Evolutionary conservation across 2,113 vertebrate genomes (phyloP).

Genomic region (Noturus placidus): DNA sequence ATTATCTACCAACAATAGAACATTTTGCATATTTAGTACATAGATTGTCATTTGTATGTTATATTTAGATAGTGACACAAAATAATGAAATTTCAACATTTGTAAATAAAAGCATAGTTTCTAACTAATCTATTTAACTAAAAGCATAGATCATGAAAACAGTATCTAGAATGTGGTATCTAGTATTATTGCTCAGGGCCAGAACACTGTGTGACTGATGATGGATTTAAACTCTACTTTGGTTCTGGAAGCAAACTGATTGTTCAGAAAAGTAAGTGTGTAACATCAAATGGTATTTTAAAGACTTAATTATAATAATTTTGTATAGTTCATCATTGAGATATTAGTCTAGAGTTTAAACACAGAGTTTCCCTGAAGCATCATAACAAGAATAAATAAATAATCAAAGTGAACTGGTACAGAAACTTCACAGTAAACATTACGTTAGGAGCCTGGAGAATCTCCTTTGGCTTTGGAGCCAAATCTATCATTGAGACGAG

Average conservation of each 20-base stretch:
- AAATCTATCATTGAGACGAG: slow-evolving; percentile 33
- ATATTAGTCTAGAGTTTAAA: not conserved
- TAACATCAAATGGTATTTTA: not conserved
- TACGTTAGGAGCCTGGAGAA: not conserved
- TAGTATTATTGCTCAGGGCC: slow-evolving; percentile 13
- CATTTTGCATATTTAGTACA: not conserved
- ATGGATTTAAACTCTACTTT: slow-evolving; percentile 17
- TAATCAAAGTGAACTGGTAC: not conserved
- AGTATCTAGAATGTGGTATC: not conserved
- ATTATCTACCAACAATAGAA: not conserved
- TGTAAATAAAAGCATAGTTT: not conserved
- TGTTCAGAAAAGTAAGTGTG: slow-evolving; percentile 39
- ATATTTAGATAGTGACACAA: not conserved
- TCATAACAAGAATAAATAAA: not conserved
- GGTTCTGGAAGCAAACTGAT: slow-evolving; percentile 33
- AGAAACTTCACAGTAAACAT: not conserved
- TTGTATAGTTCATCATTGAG: not conserved
- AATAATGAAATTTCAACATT: not conserved
- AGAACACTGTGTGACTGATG: slow-evolving; percentile 39
- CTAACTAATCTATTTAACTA: not conserved
- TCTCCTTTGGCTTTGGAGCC: slow-evolving; percentile 41
- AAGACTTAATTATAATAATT: not conserved
- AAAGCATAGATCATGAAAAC: not conserved
- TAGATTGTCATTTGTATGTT: not conserved
- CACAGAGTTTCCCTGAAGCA: not conserved